phyloP scores from a whole-genome alignment of 2,797 vertebrate species.

The Pipistrellus pipistrellus region DNA sequence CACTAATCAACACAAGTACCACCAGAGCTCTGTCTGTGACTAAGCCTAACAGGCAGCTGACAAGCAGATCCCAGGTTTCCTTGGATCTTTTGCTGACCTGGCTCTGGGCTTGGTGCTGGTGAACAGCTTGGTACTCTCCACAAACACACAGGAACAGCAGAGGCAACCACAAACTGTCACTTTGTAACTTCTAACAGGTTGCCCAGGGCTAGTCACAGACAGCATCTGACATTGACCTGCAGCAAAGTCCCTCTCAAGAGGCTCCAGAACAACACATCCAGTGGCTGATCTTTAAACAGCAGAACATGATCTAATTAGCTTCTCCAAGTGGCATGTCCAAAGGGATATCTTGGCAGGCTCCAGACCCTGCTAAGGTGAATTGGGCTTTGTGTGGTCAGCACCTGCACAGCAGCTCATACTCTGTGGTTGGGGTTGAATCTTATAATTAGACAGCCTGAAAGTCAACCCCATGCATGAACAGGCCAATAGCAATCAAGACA shows the following conservation, averaged over 20 bases:
- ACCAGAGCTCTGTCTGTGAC: not conserved
- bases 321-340: not conserved
- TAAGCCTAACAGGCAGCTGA: not conserved
- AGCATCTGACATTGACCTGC: not conserved
- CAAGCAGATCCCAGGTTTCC: not conserved
- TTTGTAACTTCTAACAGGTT: not conserved
- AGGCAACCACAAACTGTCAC: not conserved
- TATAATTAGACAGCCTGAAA: not conserved
- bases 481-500: not conserved
- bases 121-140: not conserved
- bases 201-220: not conserved
- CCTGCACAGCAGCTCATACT: not conserved
- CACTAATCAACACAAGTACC: not conserved
- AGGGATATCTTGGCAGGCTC: not conserved
- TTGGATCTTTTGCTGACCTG: not conserved
- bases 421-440: not conserved
- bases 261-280: not conserved
- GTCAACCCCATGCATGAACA: not conserved
- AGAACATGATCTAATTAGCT: not conserved
- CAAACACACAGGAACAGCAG: not conserved
- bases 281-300: not conserved
- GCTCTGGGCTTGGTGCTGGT: not conserved
- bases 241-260: not conserved
- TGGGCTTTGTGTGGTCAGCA: not conserved
- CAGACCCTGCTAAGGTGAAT: not conserved